Percentiles rank a stretch among this genome's conserved stretches.
Conservation (phyloP, 2,797 vertebrate genomes). For the Cephalopachus bancanus region DNA sequence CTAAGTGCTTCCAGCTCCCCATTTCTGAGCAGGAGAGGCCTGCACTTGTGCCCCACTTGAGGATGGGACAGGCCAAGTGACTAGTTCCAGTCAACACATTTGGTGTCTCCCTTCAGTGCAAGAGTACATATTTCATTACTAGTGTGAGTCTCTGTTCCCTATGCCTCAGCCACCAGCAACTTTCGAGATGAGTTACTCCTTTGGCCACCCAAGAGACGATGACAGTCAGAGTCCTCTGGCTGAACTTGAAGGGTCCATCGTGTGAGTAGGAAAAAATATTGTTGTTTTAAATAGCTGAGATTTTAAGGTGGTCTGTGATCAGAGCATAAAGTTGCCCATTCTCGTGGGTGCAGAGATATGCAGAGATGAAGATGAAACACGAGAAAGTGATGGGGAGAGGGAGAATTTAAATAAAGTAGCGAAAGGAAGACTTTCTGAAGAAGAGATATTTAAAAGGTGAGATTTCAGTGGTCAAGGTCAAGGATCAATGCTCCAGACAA, state of each 20-base stretch:
- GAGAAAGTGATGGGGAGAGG: neutral
- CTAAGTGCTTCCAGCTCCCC: neutral
- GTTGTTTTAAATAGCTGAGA: neutral
- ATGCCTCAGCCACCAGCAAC: neutral
- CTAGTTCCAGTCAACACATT: too few species aligned
- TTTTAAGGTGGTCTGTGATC: neutral
- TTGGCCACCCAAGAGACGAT: neutral
- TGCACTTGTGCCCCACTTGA: neutral
- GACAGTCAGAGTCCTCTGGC: neutral
- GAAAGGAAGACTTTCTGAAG: neutral
- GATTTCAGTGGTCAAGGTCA: neutral
- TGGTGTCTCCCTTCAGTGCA: neutral
- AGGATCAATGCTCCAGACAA: neutral
- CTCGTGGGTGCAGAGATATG: neutral
- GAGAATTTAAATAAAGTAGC: rapidly evolving
- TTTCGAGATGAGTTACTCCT: neutral
- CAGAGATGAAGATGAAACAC: neutral
- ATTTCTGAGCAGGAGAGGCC: rapidly evolving
- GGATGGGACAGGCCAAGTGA: neutral
- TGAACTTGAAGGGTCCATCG: rapidly evolving
- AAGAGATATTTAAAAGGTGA: neutral
- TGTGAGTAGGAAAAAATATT: neutral
- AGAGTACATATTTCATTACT: neutral
- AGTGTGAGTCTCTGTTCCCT: neutral
- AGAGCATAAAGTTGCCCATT: neutral